phyloP scores from a whole-genome alignment of 2,888 invertebrate species.

The Ectemnius continuus region DNA sequence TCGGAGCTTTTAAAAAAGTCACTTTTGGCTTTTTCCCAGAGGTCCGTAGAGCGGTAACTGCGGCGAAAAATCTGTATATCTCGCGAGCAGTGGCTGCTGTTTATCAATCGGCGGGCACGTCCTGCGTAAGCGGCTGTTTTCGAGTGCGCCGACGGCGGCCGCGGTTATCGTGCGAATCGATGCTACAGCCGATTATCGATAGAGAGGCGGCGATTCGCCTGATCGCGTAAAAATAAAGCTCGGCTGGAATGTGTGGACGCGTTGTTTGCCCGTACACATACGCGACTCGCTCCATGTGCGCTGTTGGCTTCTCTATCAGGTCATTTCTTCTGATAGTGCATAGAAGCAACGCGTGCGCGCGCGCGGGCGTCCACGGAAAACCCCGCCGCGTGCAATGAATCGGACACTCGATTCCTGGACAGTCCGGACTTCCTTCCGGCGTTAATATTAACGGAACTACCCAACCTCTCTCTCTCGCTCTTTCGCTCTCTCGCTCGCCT shows the following conservation, averaged over 20 bases:
- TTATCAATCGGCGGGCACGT: constrained; percentile 55
- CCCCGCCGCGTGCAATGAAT: constrained; percentile 20
- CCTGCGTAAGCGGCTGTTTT: constrained; percentile 44
- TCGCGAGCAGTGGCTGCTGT: constrained; percentile 29
- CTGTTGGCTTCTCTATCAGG: too few relatives aligned
- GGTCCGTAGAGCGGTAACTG: too few relatives aligned
- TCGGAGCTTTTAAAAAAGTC: too few relatives aligned
- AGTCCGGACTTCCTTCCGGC: not conserved
- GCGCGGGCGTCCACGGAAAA: constrained; percentile 12
- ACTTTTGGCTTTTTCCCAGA: too few relatives aligned
- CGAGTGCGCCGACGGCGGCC: constrained; percentile 19
- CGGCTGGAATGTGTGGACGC: constrained; percentile 8
- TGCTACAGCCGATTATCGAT: constrained; percentile 53
- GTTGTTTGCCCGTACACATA: constrained; percentile 17
- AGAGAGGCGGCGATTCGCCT: constrained; percentile 22
- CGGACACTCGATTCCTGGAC: constrained; percentile 3
- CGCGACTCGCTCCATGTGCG: constrained; percentile 5
- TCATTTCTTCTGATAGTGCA: too few relatives aligned
- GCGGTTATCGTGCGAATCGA: constrained; percentile 52
- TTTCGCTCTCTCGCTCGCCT: too few relatives aligned
- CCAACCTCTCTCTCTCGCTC: too few relatives aligned
- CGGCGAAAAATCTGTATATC: too few relatives aligned
- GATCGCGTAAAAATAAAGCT: constrained; percentile 57
- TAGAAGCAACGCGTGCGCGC: not conserved
- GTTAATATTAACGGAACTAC: not conserved